These are phyloP conservation scores for Schlechtendalia chinensis DNA, from an alignment of 1,140 invertebrate genomes.

Conservation along the genomic window DNA sequence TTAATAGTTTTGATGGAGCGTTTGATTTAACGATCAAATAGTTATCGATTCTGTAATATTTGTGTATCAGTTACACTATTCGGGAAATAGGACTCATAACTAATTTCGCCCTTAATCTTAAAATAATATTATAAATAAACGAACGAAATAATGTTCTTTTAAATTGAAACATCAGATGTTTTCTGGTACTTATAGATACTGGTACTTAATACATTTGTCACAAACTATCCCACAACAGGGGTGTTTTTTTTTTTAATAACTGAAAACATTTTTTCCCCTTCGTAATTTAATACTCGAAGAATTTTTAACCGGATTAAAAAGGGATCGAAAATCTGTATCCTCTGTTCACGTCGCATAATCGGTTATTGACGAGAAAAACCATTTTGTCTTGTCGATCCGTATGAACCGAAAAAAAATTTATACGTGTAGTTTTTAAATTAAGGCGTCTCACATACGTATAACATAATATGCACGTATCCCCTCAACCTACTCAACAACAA, in stretches of 20 bases:
- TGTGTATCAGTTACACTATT: background rate
- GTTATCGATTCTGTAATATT: too few species aligned
- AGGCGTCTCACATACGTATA: too few species aligned
- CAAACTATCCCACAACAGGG: background rate
- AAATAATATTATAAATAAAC: background rate
- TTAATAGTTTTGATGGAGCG: too few species aligned
- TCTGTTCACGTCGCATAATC: background rate
- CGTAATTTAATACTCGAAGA: conserved; percentile 28
- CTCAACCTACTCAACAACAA: background rate
- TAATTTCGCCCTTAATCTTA: background rate
- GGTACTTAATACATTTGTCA: background rate
- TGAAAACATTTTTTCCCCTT: background rate
- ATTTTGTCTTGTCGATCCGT: background rate
- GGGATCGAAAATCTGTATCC: conserved; percentile 3
- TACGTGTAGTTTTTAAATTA: background rate
- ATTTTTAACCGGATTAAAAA: conserved; percentile 31
- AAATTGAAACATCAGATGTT: conserved; percentile 19
- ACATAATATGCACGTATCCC: background rate
- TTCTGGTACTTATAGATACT: background rate
- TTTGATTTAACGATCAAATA: too few species aligned
- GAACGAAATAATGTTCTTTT: background rate
- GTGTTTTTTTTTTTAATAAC: background rate
- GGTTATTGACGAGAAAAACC: conserved; percentile 11
- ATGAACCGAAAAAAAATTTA: background rate
- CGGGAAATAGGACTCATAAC: background rate